A percentile compares a stretch with the other conserved stretches of the same genome.
Evolutionary conservation across 2,797 vertebrate species (phyloP).

Genomic region (Chiroxiphia lanceolata): DNA sequence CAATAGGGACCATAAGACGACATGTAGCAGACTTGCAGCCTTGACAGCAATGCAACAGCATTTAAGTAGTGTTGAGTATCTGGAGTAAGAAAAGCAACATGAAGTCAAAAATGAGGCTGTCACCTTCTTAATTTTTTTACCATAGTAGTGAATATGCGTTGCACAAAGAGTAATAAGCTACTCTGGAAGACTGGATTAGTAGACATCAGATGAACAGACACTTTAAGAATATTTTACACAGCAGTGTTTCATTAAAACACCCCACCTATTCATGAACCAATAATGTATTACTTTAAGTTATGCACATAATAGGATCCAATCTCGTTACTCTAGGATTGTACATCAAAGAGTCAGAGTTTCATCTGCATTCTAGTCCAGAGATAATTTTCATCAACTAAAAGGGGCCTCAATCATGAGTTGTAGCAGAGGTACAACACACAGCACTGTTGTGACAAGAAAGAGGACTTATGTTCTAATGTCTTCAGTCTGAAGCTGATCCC

Average conservation of each 20-base stretch:
- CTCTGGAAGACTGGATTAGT: not conserved
- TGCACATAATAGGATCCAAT: no score
- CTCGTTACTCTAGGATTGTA: not conserved
- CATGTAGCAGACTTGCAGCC: not conserved
- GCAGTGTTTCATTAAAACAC: not conserved
- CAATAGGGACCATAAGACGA: not conserved
- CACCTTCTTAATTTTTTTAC: not conserved
- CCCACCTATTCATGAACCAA: not conserved
- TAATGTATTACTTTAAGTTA: not conserved
- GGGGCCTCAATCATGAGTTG: not conserved
- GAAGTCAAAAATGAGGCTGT: not conserved
- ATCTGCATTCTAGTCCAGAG: not conserved
- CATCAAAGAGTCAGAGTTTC: not conserved
- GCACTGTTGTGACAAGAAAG: not conserved
- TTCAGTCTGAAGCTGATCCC: not conserved
- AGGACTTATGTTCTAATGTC: fast-evolving
- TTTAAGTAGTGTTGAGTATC: not conserved
- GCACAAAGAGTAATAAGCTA: not conserved
- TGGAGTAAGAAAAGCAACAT: not conserved
- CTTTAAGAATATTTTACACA: not conserved
- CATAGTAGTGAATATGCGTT: fast-evolving
- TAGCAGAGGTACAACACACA: not conserved
- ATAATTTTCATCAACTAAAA: not conserved
- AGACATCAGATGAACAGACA: not conserved
- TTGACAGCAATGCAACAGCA: not conserved